These are phyloP conservation scores for Neuroterus valhalla DNA, from an alignment of 1,140 invertebrate species.

Conservation along the genomic window DNA sequence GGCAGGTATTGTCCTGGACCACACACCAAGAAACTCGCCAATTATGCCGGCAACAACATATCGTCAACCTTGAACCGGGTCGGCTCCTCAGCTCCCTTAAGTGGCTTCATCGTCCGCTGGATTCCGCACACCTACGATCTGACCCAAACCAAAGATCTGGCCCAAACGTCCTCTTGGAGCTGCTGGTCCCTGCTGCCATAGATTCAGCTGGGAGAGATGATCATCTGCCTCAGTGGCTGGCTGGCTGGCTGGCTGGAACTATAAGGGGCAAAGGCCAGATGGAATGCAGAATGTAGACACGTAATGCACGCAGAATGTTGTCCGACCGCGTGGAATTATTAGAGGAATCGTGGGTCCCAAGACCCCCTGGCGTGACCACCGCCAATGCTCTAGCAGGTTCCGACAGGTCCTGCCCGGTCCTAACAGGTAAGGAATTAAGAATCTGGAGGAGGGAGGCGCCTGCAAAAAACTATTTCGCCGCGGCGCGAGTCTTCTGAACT, in stretches of 20 bases:
- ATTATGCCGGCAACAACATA: not conserved
- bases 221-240: no score
- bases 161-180: not conserved
- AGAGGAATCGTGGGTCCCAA: slow-evolving; percentile 56
- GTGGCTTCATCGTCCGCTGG: slow-evolving; percentile 35
- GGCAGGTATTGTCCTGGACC: slow-evolving; percentile 35
- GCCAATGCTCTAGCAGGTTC: slow-evolving; percentile 40
- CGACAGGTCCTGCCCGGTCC: slow-evolving; percentile 55
- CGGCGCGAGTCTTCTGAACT: slow-evolving; percentile 8
- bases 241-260: not conserved
- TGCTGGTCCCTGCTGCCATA: no score
- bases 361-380: slow-evolving; percentile 64
- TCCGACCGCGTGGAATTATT: slow-evolving; percentile 66
- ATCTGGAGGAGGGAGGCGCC: slow-evolving; percentile 18
- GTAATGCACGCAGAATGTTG: slow-evolving; percentile 69
- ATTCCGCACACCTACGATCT: slow-evolving; percentile 51
- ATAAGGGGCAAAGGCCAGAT: slow-evolving; percentile 60
- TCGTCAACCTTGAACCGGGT: not conserved
- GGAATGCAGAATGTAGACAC: slow-evolving; percentile 73
- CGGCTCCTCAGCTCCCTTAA: not conserved
- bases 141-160: slow-evolving; percentile 22
- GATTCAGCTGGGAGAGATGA: slow-evolving; percentile 31
- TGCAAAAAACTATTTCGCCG: slow-evolving; percentile 30
- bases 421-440: slow-evolving; percentile 45
- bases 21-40: slow-evolving; percentile 11